These are phyloP conservation scores for Connochaetes taurinus DNA, from an alignment of 2,113 vertebrate species.

Conservation along the genomic window DNA sequence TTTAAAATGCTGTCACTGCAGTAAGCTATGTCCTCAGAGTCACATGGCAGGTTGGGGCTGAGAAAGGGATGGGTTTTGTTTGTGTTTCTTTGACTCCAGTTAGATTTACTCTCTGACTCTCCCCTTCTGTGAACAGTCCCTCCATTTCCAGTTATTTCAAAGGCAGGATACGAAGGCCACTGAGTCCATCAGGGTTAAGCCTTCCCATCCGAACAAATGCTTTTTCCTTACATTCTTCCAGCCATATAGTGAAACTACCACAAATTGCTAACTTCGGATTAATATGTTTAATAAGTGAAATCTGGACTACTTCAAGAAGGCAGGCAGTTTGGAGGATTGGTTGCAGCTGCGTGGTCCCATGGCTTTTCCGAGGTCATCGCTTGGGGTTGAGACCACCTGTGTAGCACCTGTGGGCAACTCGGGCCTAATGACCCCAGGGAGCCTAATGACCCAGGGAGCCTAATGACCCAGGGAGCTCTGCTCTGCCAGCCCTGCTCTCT, in stretches of 20 bases:
- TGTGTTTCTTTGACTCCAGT: constrained; percentile 57
- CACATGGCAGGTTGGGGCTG: constrained; percentile 27
- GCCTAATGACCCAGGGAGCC: not conserved
- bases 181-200: not conserved
- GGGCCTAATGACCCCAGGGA: constrained; percentile 53
- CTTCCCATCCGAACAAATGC: not conserved
- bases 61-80: constrained; percentile 37
- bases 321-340: not conserved
- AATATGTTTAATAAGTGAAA: constrained; percentile 67
- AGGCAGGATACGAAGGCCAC: constrained; percentile 17
- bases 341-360: constrained; percentile 1
- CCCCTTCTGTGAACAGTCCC: not conserved
- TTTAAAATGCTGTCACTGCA: constrained; percentile 61
- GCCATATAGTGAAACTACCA: constrained; percentile 30
- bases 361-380: not conserved
- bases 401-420: constrained; percentile 56
- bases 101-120: constrained; percentile 39
- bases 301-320: constrained; percentile 48
- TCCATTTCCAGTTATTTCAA: constrained; percentile 29
- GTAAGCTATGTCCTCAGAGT: constrained; percentile 49
- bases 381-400: constrained; percentile 73
- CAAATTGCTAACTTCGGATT: constrained; percentile 52
- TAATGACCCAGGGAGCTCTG: not conserved
- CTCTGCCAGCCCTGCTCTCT: not conserved
- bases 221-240: constrained; percentile 16